Conservation (phyloP, 2,113 vertebrate species). For the Strix aluco region DNA sequence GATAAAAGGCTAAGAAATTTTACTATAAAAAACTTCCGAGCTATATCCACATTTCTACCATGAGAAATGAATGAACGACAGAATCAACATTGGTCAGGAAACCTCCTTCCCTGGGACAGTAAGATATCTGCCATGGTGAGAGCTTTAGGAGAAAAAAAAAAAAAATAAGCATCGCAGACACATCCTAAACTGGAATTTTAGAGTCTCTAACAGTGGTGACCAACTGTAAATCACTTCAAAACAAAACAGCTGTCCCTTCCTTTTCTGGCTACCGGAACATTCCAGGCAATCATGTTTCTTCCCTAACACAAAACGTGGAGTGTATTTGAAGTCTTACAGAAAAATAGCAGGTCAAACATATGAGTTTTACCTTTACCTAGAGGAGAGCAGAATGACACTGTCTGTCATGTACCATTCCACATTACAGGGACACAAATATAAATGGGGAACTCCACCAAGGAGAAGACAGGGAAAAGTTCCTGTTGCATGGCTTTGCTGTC, state of each 20-base stretch:
- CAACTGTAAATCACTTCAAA: neutral
- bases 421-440: neutral
- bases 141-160: accelerated
- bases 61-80: neutral
- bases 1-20: neutral
- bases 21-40: neutral
- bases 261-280: neutral
- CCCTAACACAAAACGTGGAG: neutral
- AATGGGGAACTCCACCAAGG: neutral
- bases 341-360: neutral
- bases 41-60: neutral
- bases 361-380: neutral
- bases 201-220: neutral
- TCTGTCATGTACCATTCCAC: neutral
- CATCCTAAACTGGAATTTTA: neutral
- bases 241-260: neutral
- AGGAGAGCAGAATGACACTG: neutral
- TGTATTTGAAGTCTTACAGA: neutral
- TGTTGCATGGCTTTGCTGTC: neutral
- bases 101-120: neutral
- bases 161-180: neutral
- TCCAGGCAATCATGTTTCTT: neutral
- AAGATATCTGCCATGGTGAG: neutral
- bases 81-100: neutral
- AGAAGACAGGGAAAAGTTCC: neutral